These are phyloP conservation scores for Chalcis sispes DNA, from an alignment of 2,888 invertebrate species.

Conservation along the genomic window DNA sequence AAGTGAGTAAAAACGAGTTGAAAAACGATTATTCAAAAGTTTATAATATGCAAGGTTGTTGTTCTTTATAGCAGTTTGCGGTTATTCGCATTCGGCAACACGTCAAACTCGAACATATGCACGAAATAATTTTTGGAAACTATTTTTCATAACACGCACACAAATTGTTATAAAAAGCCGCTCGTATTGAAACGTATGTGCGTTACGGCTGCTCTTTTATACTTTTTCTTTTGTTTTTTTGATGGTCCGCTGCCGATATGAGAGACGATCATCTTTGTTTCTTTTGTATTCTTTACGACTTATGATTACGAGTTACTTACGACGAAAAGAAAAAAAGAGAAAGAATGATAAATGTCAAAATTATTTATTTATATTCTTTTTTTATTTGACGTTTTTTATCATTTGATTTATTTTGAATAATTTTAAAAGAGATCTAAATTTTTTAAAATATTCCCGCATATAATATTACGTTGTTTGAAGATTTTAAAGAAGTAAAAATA, in stretches of 20 bases:
- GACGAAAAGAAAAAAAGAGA: no score
- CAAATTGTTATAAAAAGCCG: no score
- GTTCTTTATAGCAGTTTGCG: neutral
- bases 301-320: conserved; percentile 13
- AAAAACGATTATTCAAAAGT: neutral
- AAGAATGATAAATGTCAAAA: no score
- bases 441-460: no score
- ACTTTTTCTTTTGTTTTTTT: neutral
- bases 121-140: neutral
- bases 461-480: no score
- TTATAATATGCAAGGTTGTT: no score
- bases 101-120: neutral
- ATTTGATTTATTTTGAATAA: no score
- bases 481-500: no score
- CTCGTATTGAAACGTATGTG: neutral
- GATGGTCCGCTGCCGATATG: neutral
- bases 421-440: no score
- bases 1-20: neutral
- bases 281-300: conserved; percentile 39
- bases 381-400: no score
- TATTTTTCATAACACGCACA: neutral
- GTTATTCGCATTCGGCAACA: no score
- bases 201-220: neutral
- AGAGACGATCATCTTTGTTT: conserved; percentile 37
- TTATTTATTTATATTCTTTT: no score